Evolutionary conservation across 2,113 vertebrate genomes (phyloP).

Genomic region (Ciconia boyciana): DNA sequence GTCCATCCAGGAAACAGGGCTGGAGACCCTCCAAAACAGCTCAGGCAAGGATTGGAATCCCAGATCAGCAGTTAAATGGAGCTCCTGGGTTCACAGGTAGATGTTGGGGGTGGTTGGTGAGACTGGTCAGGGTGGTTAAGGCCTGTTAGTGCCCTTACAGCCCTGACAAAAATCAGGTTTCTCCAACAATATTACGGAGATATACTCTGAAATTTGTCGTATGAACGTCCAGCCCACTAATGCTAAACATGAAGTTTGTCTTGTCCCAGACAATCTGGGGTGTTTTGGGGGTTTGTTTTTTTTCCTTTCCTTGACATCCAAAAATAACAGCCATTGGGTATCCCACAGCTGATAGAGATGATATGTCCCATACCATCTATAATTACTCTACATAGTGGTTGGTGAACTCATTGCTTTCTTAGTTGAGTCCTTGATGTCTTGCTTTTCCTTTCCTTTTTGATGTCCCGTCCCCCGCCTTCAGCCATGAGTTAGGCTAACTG

Average conservation of each 20-base stretch:
- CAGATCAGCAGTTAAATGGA: not conserved
- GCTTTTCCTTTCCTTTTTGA: not conserved
- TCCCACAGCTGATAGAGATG: not conserved
- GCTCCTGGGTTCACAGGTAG: not conserved
- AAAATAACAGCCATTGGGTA: not conserved
- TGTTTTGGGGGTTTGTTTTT: not conserved
- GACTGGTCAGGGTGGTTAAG: not conserved
- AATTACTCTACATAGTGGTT: not conserved
- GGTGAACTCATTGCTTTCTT: not conserved
- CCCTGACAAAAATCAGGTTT: not conserved
- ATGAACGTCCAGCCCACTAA: not conserved
- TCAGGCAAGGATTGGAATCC: not conserved
- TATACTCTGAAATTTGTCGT: not conserved
- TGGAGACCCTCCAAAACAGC: not conserved
- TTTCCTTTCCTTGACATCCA: not conserved
- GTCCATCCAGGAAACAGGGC: not conserved
- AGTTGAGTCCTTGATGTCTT: not conserved
- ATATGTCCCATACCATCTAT: no score
- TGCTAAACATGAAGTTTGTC: not conserved
- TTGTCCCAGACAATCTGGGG: not conserved
- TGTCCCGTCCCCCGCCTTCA: accelerated
- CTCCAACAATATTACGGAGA: not conserved
- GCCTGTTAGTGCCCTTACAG: not conserved
- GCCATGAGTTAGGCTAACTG: not conserved
- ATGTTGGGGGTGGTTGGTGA: not conserved